Evolutionary conservation across 2,888 invertebrate species (phyloP).

Genomic region (Hermaeophaga mercurialis): DNA sequence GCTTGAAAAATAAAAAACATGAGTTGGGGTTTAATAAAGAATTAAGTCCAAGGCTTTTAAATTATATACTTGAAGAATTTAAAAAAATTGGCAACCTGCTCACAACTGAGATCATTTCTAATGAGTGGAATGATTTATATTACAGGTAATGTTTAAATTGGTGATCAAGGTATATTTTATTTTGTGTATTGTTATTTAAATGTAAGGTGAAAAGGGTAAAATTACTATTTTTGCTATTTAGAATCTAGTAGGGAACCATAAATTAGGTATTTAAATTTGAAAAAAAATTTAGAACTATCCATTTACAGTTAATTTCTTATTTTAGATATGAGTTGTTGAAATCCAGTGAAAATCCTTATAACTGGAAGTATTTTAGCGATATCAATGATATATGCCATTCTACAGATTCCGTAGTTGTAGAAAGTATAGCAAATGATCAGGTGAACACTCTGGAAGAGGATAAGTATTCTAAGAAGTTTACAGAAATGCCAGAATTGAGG

Average conservation of each 20-base stretch:
- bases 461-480: slow-evolving; percentile 20
- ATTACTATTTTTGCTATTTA: too few relatives aligned
- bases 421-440: background rate
- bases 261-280: too few relatives aligned
- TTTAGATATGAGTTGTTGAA: slow-evolving; percentile 27
- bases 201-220: too few relatives aligned
- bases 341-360: slow-evolving; percentile 15
- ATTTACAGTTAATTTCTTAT: background rate
- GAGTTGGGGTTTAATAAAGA: slow-evolving; percentile 19
- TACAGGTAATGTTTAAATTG: slow-evolving; percentile 18
- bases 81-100: slow-evolving; percentile 14
- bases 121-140: slow-evolving; percentile 30
- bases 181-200: too few relatives aligned
- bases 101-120: slow-evolving; percentile 20
- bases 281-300: too few relatives aligned
- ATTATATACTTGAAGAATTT: slow-evolving; percentile 14
- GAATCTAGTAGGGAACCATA: too few relatives aligned
- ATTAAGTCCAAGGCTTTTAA: slow-evolving; percentile 12
- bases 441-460: slow-evolving; percentile 17
- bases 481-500: slow-evolving; percentile 27
- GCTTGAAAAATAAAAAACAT: slow-evolving; percentile 19
- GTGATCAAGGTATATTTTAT: background rate
- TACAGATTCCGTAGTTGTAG: slow-evolving; percentile 8
- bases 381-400: slow-evolving; percentile 20
- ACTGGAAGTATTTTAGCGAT: slow-evolving; percentile 27